These are phyloP conservation scores for Drosophila antonietae DNA, from an alignment of 2,888 invertebrate genomes.

Conservation along the genomic window DNA sequence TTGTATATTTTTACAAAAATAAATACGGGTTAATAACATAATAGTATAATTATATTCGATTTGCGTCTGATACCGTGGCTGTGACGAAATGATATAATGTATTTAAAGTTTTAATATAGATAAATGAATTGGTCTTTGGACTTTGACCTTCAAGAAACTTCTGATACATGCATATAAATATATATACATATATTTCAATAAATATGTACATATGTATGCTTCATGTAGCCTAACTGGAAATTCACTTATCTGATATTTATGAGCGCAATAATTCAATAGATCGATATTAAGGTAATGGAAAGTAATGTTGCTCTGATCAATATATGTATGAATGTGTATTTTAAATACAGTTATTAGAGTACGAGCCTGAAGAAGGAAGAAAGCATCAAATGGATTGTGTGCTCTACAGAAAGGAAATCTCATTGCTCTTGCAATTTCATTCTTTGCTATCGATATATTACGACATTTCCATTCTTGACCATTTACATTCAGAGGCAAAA, in stretches of 20 bases:
- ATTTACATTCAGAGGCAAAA: background rate
- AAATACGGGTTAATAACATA: slow-evolving; percentile 59
- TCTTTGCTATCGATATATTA: background rate
- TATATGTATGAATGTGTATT: background rate
- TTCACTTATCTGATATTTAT: background rate
- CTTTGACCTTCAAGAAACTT: background rate
- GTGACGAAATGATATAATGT: background rate
- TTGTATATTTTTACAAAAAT: slow-evolving; percentile 66
- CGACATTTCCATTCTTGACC: no score
- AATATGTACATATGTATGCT: background rate
- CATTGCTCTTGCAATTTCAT: fast-evolving
- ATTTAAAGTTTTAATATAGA: background rate
- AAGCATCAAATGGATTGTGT: background rate
- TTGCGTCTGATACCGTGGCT: background rate
- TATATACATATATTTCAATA: background rate
- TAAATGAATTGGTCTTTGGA: slow-evolving; percentile 1
- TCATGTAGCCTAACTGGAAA: background rate
- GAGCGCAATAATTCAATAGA: background rate
- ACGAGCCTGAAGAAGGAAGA: no score
- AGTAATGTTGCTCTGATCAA: background rate
- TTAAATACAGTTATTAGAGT: background rate
- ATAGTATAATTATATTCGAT: background rate
- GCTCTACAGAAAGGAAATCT: background rate
- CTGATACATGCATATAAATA: background rate
- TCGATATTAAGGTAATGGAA: background rate